These are phyloP conservation scores for Ochropleura plecta DNA, from an alignment of 2,888 invertebrate species.

Conservation along the genomic window DNA sequence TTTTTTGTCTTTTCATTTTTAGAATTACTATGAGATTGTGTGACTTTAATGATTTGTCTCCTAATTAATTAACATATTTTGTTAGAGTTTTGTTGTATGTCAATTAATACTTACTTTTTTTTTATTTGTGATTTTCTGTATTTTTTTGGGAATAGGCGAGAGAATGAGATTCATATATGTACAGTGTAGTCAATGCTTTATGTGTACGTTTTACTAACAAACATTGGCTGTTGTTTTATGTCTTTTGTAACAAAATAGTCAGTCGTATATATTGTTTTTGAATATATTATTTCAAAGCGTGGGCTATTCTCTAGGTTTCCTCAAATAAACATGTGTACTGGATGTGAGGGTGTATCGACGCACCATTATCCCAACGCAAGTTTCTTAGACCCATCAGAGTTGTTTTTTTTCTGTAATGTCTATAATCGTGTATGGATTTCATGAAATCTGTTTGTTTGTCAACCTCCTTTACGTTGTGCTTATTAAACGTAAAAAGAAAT, in stretches of 20 bases:
- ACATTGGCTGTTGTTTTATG: neutral
- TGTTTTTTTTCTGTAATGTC: neutral
- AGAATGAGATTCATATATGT: conserved; percentile 2
- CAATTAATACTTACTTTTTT: neutral
- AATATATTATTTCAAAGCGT: neutral
- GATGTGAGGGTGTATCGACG: neutral
- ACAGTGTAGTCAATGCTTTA: neutral
- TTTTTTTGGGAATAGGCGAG: neutral
- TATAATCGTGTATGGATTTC: neutral
- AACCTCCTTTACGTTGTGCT: neutral
- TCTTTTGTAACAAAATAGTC: neutral
- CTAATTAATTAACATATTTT: conserved; percentile 11
- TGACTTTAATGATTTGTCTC: conserved; percentile 12
- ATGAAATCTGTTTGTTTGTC: neutral
- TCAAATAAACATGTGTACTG: neutral
- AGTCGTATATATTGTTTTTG: neutral
- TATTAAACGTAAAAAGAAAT: neutral
- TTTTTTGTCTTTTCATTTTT: neutral
- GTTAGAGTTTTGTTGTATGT: neutral
- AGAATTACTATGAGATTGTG: neutral
- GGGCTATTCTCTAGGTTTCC: neutral
- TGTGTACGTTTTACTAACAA: no score
- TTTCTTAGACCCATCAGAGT: neutral
- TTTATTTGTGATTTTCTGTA: neutral
- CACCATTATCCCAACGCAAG: neutral